Evolutionary conservation across 2,888 invertebrate genomes (phyloP), one percentile per base, ranked within the genome.

Genomic region (Agriopis marginaria): DNA sequence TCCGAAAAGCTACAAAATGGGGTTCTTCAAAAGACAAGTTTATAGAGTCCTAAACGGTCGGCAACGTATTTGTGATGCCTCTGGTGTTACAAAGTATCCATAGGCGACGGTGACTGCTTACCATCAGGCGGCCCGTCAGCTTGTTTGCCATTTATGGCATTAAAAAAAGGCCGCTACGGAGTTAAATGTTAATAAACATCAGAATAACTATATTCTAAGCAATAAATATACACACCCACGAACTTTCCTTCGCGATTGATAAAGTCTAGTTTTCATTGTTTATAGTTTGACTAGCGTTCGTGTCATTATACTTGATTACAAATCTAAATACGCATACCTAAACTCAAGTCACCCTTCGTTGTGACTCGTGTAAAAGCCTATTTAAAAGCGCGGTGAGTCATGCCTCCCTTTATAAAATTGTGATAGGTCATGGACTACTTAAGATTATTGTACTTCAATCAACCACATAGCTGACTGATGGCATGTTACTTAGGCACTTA

Each of bases 371-470:
- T 63, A 68, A 63, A 69, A 69, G 51, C 54, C 66, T 70, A 66
- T 70, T 70, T 66, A 49, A 62, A 66, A 70, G 63, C 63, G n/a
- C 45, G 45, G 63, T 70, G 70, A 70, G 49, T 70, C 70, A 70
- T 66, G 42, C 53, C 32, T 70, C 54, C 66, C 66, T 53, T 70
- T 54, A 61, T 70, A 58, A 66, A 49, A 63, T 66, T 70, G 70
- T 59, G 70, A 60, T 70, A 70, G 70, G 70, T 70, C 66, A 70
- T 70, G 70, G 54, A 66, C 59, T 70, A 66, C 66, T 69, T 69
- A 61, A 64, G 39, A 55, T 50, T 60, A 40, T 14, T 61, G 32
- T 58, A 56, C 45, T 65, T 61, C 62, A 62, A 66, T 66, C 62
- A 51, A 65, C 42, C 58, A 17, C 42, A 45, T 65, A 50, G 44